Evolutionary conservation across 2,113 vertebrate genomes (phyloP).

Genomic region (Sylvia atricapilla): DNA sequence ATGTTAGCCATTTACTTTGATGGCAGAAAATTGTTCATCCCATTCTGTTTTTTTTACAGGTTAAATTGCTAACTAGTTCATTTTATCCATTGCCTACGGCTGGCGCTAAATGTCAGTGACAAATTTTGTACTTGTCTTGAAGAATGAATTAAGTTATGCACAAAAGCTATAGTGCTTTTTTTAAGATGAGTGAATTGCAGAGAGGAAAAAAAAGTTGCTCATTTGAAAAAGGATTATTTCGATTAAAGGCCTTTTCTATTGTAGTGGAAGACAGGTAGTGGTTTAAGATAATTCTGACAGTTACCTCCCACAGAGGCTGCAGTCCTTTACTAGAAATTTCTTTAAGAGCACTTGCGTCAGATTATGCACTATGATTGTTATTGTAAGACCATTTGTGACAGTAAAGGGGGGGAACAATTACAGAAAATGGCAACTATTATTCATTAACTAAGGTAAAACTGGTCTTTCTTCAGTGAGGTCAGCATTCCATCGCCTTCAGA

Average conservation of each 20-base stretch:
- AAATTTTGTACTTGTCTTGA: constrained; percentile 86
- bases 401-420: constrained; percentile 58
- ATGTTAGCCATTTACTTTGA: constrained; percentile 85
- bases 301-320: constrained; percentile 78
- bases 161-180: constrained; percentile 84
- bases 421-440: constrained; percentile 65
- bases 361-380: constrained; percentile 79
- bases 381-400: constrained; percentile 75
- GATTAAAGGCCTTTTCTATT: constrained; percentile 84
- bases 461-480: constrained; percentile 31
- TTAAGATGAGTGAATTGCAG: constrained; percentile 82
- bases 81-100: constrained; percentile 91
- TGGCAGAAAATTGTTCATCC: constrained; percentile 85
- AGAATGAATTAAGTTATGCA: constrained; percentile 87
- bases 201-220: constrained; percentile 79
- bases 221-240: constrained; percentile 83
- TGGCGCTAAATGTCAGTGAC: constrained; percentile 95
- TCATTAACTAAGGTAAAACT: constrained; percentile 71
- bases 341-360: constrained; percentile 78
- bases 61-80: constrained; percentile 93
- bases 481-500: constrained; percentile 34
- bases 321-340: constrained; percentile 77
- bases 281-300: constrained; percentile 82
- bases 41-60: constrained; percentile 77
- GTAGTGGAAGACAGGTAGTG: constrained; percentile 81